Conservation (phyloP, 1,140 invertebrate species). For the Ooceraea biroi region DNA sequence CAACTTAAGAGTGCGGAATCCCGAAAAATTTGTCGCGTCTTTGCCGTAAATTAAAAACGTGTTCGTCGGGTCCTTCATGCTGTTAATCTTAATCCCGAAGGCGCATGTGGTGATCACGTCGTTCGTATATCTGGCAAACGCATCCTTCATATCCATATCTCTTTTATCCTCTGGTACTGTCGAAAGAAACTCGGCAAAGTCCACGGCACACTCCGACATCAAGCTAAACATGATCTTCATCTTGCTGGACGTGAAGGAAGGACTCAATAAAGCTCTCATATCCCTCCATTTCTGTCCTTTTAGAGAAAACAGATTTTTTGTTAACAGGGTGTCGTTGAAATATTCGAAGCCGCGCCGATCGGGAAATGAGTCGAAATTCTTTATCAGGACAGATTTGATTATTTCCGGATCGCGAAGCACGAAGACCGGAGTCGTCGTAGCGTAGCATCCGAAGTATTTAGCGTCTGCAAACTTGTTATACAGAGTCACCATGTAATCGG, state of each 20-base stretch:
- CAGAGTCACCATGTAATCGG: not conserved
- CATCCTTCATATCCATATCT: constrained; percentile 52
- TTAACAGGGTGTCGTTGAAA: constrained; percentile 75
- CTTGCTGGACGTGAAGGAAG: constrained; percentile 78
- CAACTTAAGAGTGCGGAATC: not conserved
- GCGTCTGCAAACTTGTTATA: constrained; percentile 61
- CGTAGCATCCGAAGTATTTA: constrained; percentile 71
- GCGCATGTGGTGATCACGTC: constrained; percentile 85
- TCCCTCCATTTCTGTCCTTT: constrained; percentile 78
- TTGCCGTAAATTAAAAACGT: constrained; percentile 72
- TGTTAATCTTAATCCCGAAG: constrained; percentile 86
- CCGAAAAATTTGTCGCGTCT: constrained; percentile 54
- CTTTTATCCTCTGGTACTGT: constrained; percentile 23
- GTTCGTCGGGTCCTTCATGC: constrained; percentile 79
- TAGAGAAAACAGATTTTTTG: constrained; percentile 78
- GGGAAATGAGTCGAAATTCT: constrained; percentile 77
- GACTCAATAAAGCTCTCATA: constrained; percentile 76
- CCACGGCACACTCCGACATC: constrained; percentile 60
- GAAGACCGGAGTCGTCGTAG: constrained; percentile 70
- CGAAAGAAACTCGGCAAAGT: constrained; percentile 40
- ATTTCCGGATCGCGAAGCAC: constrained; percentile 81
- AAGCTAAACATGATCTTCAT: constrained; percentile 75
- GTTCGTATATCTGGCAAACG: constrained; percentile 81
- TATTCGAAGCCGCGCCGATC: constrained; percentile 78
- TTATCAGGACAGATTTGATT: constrained; percentile 74